Conservation (phyloP, 2,888 invertebrate species). For the Dione vanillae region DNA sequence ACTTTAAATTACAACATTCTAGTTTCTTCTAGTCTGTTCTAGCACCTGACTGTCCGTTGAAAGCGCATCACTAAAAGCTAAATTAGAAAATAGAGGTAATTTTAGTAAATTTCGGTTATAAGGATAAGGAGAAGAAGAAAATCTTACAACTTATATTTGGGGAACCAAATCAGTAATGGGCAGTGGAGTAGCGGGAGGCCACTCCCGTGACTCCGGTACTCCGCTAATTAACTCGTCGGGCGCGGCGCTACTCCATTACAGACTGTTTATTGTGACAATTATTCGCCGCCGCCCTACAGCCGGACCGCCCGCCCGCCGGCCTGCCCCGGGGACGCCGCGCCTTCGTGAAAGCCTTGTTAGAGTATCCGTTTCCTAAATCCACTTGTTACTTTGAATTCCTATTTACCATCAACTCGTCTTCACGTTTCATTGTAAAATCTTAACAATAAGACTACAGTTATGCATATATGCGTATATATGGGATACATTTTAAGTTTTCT, state of each 20-base stretch:
- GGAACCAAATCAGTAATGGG: slow-evolving; percentile 25
- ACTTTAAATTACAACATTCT: too few species aligned
- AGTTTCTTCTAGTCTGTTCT: too few species aligned
- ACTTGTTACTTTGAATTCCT: not conserved
- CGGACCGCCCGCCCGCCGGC: slow-evolving; percentile 48
- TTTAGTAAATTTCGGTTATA: too few species aligned
- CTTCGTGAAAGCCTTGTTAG: slow-evolving; percentile 17
- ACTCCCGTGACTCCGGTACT: slow-evolving; percentile 36
- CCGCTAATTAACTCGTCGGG: slow-evolving; percentile 53
- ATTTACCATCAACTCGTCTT: not conserved
- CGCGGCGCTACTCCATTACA: slow-evolving; percentile 75
- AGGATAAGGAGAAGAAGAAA: not conserved
- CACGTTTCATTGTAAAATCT: not conserved
- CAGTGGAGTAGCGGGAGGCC: slow-evolving; percentile 20
- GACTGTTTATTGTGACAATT: slow-evolving; percentile 80
- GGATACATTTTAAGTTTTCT: too few species aligned
- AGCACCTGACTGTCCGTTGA: too few species aligned
- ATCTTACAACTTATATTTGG: not conserved
- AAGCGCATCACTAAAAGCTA: too few species aligned
- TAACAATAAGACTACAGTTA: too few species aligned
- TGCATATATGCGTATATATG: too few species aligned
- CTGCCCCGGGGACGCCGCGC: slow-evolving; percentile 34
- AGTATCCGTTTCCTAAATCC: slow-evolving; percentile 24
- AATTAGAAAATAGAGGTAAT: too few species aligned
- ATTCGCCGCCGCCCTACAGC: slow-evolving; percentile 52